Evolutionary conservation across 2,888 invertebrate species (phyloP), one percentile per base, ranked within the genome.

Genomic region (Eristalis tenax): DNA sequence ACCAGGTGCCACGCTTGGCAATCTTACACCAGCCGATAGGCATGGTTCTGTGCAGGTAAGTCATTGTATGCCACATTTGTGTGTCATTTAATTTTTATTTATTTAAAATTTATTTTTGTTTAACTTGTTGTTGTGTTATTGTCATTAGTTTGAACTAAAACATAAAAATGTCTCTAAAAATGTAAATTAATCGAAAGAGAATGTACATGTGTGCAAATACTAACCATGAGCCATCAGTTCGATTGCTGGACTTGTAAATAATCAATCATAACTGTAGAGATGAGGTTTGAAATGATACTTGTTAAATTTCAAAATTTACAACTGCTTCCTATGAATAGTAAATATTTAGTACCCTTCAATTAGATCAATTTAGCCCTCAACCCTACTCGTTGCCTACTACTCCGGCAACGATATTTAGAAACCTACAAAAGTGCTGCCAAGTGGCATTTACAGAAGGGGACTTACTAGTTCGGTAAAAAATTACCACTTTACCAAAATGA

Each of bases 31-130:
- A 91, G 98, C 98, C 90, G 98, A 98, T 94, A 95, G 98, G 94
- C 98, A 98, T 93, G 99, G 98, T 94, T 99, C 98, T 92, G 98
- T 99, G 91, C 98, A 98, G 97, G 97, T 97, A 94, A 92, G 94
- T 94, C 83, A 81, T 84, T 89, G 86, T 77, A 78, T 93, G 84
- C 50, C 8, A 50, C 78, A 76, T 83, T 81, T 81, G 83, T 88
- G 35, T 82, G 68, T 86, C 40, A 23, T 64, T 71, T 68, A 22
- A 68, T 64, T 69, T 35, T 65, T 43, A 26, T 11, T 26, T 59
- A 8, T 57, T 56, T n/a, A n/a, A n/a, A n/a, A n/a, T n/a, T n/a
- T n/a, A n/a, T n/a, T 56, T 73, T 70, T 65, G 22, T 83, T 68
- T 43, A 18, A 75, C 57, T 74, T 76, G 23, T 76, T 56, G 38